Conservation (phyloP, 2,797 vertebrate species). For the Micromesistius poutassou region DNA sequence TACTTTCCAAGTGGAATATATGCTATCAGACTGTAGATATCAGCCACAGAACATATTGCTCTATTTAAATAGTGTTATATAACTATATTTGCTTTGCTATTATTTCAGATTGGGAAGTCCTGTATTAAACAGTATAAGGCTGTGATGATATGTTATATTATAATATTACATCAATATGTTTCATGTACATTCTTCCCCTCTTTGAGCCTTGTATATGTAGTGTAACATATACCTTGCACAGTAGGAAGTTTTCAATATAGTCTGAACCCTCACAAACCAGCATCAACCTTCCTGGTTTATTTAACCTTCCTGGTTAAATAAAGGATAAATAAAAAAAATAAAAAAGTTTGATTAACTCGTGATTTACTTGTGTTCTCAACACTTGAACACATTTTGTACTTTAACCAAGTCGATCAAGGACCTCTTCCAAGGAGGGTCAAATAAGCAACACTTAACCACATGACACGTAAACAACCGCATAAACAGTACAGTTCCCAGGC, state of each 20-base stretch:
- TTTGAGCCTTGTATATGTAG: background rate
- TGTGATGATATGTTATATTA: background rate
- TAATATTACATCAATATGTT: background rate
- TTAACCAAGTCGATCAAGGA: background rate
- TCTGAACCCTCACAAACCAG: background rate
- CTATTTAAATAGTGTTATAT: conserved; percentile 30
- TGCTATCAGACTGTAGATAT: conserved; percentile 32
- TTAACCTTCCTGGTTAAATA: too few species aligned
- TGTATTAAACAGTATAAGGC: background rate
- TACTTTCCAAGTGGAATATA: conserved; percentile 34
- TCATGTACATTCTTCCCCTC: background rate
- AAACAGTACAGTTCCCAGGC: too few species aligned
- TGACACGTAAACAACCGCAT: too few species aligned
- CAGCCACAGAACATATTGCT: conserved; percentile 18
- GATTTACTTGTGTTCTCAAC: background rate
- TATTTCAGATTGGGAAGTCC: background rate
- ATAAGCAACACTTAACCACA: too few species aligned
- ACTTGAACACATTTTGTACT: background rate
- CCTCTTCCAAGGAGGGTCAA: background rate
- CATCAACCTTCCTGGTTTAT: too few species aligned
- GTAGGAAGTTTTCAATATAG: background rate
- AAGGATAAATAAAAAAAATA: too few species aligned
- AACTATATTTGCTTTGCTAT: background rate
- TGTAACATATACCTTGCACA: background rate
- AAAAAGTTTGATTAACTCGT: background rate